Percentiles rank a stretch among this genome's conserved stretches.
phyloP scores from a whole-genome alignment of 2,113 vertebrate species.

The Eretmochelys imbricata region DNA sequence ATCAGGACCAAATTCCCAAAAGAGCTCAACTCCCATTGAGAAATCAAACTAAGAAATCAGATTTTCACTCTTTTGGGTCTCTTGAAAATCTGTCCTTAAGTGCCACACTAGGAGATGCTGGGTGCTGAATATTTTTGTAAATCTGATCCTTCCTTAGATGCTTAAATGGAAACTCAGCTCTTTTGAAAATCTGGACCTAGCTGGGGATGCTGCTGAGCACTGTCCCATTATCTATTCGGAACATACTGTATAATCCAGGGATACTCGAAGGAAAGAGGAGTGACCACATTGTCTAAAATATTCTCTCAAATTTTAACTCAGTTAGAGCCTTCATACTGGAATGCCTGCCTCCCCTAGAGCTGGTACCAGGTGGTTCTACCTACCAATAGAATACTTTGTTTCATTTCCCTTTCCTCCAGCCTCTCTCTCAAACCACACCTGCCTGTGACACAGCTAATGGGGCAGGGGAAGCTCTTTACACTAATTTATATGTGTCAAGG shows the following conservation, averaged over 20 bases:
- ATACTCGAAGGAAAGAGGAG: not conserved
- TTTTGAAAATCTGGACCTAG: not conserved
- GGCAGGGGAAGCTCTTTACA: not conserved
- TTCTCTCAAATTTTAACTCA: not conserved
- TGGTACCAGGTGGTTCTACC: not conserved
- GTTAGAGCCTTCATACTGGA: not conserved
- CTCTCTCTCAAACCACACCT: not conserved
- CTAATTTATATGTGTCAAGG: not conserved
- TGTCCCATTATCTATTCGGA: not conserved
- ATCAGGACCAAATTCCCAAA: not conserved
- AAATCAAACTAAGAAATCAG: not conserved
- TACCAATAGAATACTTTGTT: not conserved
- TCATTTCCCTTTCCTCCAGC: not conserved
- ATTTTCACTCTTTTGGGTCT: not conserved
- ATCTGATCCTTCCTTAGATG: not conserved
- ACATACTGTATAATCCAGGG: not conserved
- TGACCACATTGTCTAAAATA: not conserved
- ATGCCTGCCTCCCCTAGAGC: not conserved
- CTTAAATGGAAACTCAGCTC: not conserved
- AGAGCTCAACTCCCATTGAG: not conserved
- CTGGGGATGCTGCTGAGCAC: not conserved
- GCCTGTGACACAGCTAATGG: not conserved
- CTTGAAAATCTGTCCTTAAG: not conserved
- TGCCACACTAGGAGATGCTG: not conserved
- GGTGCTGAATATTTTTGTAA: not conserved